These are phyloP conservation scores for Clarias macrocephalus DNA, from an alignment of 2,113 vertebrate species.

Conservation along the genomic window DNA sequence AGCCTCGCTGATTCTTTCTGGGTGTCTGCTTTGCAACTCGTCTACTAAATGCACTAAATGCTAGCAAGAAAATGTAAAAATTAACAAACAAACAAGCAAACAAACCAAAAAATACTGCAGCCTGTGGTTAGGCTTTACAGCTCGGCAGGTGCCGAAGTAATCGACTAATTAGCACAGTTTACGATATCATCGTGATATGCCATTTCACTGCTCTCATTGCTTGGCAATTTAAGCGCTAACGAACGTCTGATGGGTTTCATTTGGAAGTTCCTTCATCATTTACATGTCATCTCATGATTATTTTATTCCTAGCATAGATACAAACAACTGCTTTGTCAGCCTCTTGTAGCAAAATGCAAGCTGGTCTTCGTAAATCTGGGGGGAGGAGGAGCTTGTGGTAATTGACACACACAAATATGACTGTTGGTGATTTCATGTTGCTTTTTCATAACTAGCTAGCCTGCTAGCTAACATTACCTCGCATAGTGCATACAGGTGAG, in stretches of 20 bases:
- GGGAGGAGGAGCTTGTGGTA: not conserved
- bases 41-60: constrained; percentile 20
- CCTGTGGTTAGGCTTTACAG: not conserved
- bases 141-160: not conserved
- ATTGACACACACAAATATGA: not conserved
- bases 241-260: not conserved
- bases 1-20: constrained; percentile 23
- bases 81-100: too few species aligned
- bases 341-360: not conserved
- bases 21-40: not conserved
- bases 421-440: not conserved
- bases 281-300: not conserved
- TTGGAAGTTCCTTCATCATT: not conserved
- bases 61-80: not conserved
- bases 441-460: not conserved
- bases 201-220: not conserved
- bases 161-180: not conserved
- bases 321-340: not conserved
- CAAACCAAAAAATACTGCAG: not conserved
- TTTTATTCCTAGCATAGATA: not conserved
- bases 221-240: not conserved
- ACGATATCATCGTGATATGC: not conserved
- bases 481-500: not conserved
- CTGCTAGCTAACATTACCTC: not conserved
- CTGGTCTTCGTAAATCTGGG: not conserved